Conservation (phyloP, 1,140 invertebrate species). For the Daktulosphaira vitifoliae region DNA sequence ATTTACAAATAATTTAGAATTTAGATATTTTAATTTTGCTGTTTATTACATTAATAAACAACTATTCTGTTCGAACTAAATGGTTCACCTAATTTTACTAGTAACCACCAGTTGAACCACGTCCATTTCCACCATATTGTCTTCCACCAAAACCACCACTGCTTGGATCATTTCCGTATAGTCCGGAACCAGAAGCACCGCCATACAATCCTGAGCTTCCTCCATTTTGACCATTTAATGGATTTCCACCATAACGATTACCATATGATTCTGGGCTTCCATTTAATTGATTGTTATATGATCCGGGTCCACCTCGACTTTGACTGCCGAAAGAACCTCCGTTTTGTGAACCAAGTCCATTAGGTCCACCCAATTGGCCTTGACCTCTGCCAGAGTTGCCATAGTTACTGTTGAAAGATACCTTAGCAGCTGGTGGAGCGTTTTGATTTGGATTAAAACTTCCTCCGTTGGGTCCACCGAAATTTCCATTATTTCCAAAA, state of each 20-base stretch:
- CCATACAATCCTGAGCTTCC: background rate
- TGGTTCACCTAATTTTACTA: too few species aligned
- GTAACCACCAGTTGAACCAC: too few species aligned
- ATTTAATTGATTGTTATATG: background rate
- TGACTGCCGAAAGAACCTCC: background rate
- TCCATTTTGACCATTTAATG: background rate
- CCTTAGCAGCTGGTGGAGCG: constrained; percentile 25
- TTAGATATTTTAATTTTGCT: too few species aligned
- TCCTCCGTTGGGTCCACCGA: background rate
- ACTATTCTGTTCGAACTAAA: too few species aligned
- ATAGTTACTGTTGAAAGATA: constrained; percentile 3
- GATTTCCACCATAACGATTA: background rate
- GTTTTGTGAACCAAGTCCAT: background rate
- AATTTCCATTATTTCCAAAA: background rate
- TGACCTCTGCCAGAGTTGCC: constrained; percentile 10
- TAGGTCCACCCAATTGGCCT: background rate
- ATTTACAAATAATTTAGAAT: too few species aligned
- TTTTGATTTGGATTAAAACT: constrained; percentile 26
- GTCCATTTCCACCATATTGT: too few species aligned
- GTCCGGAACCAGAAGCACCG: background rate
- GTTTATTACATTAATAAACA: too few species aligned
- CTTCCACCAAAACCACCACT: too few species aligned
- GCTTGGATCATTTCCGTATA: background rate
- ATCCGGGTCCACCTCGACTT: background rate
- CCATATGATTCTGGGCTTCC: background rate